phyloP scores from a whole-genome alignment of 2,888 invertebrate genomes.

The Idaea dimidiata region DNA sequence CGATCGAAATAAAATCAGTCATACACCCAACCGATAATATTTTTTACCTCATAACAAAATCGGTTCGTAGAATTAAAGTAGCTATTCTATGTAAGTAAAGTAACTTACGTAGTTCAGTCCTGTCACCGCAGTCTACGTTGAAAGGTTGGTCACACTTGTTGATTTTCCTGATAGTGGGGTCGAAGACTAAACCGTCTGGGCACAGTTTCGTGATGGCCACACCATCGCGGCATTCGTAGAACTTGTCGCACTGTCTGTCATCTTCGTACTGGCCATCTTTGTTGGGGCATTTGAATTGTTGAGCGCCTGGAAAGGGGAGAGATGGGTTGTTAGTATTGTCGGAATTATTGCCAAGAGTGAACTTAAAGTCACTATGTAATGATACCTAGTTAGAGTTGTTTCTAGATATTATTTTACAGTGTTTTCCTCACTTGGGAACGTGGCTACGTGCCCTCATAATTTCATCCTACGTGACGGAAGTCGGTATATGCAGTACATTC shows the following conservation, averaged over 20 bases:
- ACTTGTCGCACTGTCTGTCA: constrained; percentile 91
- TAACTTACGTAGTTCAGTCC: constrained; percentile 92
- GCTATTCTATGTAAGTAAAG: not conserved
- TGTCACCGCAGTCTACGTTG: constrained; percentile 94
- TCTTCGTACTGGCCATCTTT: constrained; percentile 92
- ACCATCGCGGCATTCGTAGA: constrained; percentile 89
- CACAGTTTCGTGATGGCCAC: constrained; percentile 87
- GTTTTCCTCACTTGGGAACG: no score
- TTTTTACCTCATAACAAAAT: no score
- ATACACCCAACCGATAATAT: no score
- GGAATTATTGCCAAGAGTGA: not conserved
- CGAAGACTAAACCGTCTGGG: constrained; percentile 94
- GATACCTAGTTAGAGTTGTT: no score
- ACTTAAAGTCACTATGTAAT: no score
- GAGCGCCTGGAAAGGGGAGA: constrained; percentile 64
- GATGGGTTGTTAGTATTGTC: not conserved
- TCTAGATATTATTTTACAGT: no score
- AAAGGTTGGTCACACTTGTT: constrained; percentile 96
- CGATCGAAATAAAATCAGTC: no score
- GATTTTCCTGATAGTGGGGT: constrained; percentile 90
- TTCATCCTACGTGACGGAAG: no score
- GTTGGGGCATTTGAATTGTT: constrained; percentile 86
- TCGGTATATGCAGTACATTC: no score
- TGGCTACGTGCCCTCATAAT: no score
- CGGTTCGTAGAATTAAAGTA: no score